Conservation (phyloP, 1,140 invertebrate species). For the Anoplolepis gracilipes region DNA sequence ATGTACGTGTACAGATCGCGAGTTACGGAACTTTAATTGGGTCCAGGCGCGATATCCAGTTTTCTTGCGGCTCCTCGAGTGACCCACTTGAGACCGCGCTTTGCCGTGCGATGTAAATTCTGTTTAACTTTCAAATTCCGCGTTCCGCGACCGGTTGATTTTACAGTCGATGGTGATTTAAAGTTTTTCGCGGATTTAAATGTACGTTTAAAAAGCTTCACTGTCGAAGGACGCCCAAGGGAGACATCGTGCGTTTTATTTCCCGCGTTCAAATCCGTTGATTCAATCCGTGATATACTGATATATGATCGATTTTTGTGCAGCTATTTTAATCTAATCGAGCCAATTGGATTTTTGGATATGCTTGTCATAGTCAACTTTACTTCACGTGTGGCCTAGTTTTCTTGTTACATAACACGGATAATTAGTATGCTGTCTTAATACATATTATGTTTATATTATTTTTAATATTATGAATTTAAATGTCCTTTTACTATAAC, state of each 20-base stretch:
- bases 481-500: not conserved
- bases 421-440: not conserved
- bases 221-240: constrained; percentile 31
- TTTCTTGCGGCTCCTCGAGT: constrained; percentile 34
- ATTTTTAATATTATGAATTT: too few species aligned
- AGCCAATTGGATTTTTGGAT: constrained; percentile 24
- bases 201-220: constrained; percentile 53
- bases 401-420: not conserved
- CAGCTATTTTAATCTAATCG: constrained; percentile 46
- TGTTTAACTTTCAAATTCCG: constrained; percentile 62
- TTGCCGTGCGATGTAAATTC: constrained; percentile 46
- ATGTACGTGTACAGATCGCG: constrained; percentile 62
- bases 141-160: constrained; percentile 39
- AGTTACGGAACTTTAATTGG: constrained; percentile 63
- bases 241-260: constrained; percentile 50
- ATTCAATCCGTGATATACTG: constrained; percentile 50
- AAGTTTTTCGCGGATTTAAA: constrained; percentile 62
- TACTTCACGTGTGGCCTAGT: not conserved
- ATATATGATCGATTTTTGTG: constrained; percentile 56
- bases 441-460: not conserved
- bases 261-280: not conserved
- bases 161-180: constrained; percentile 59
- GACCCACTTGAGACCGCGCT: constrained; percentile 49
- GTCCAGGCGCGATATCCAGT: constrained; percentile 38
- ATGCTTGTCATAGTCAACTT: constrained; percentile 9